Base-by-base conservation (phyloP, 2,797 vertebrate species). In the Coreius guichenoti region DNA sequence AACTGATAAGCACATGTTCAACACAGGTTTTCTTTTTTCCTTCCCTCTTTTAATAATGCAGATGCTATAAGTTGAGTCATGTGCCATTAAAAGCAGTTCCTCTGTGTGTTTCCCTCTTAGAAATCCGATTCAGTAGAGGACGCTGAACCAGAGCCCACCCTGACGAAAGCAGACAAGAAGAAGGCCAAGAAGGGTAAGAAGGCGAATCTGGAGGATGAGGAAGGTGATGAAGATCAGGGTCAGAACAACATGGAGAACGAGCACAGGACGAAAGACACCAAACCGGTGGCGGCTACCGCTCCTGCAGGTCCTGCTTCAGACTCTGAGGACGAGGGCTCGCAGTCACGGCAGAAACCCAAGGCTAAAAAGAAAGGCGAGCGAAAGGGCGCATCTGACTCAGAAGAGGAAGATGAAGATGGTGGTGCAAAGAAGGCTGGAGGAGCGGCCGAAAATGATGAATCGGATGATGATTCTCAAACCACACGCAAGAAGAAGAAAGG, bases 161-260 rank as follows among this genome's bases (percentile, higher is more conserved):
- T 81, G 2, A 88, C 91, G 0, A 95, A 92, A 92, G 91, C 92
- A 12, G 97, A 98, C 93, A 99, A 98, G 93, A 98, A 95, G 92
- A 98, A 98, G 93, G 95, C 94, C 76, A 95, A 95, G 68, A 99
- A 98, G 89, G 96, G 88, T 75, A 98, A 96, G 94, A 97, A 95
- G 88, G 87, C 84, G 70, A 95, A 88, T 88, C 93, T 94, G 13
- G 96, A 97, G 82, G 96, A 97, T 6, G 96, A 97, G 85, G 96
- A 97, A 33, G 92, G 23, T 0, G 92, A 94, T 6, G 95, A 96
- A 65, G 91, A 69, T 65, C 85, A 90, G 76, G 93, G 93, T 92
- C 94, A 92, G 80, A 94, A 92, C 31, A 95, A 96, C 69, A 87
- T 91, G 80, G 96, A 97, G 88, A 95, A 93, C 89, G 96, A 96